Evolutionary conservation across 2,888 invertebrate species (phyloP).

Genomic region (Diploptera punctata): DNA sequence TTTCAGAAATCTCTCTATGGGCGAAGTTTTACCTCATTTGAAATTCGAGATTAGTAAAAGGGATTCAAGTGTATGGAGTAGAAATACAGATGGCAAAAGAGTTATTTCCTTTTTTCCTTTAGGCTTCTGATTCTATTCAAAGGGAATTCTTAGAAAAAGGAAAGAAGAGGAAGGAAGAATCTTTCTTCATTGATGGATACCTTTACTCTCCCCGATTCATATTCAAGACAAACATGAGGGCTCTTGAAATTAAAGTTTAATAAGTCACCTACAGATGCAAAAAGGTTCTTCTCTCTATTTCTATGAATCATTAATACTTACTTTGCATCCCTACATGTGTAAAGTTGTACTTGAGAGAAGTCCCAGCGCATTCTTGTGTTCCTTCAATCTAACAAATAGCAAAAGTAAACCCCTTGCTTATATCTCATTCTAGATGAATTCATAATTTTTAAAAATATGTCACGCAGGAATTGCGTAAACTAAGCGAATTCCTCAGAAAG

Average conservation of each 20-base stretch:
- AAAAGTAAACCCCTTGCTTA: too few species aligned
- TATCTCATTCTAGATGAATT: too few species aligned
- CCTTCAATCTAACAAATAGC: too few species aligned
- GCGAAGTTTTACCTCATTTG: not conserved
- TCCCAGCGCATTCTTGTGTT: too few species aligned
- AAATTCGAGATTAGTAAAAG: not conserved
- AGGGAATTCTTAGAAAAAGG: not conserved
- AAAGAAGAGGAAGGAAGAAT: not conserved
- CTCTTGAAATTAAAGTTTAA: slow-evolving; percentile 19
- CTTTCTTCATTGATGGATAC: not conserved
- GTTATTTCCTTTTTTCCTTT: too few species aligned
- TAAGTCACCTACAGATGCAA: not conserved
- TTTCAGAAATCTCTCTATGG: too few species aligned
- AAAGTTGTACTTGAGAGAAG: not conserved
- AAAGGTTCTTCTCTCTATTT: too few species aligned
- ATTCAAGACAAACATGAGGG: slow-evolving; percentile 13
- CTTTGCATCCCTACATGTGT: slow-evolving; percentile 1
- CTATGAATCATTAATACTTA: slow-evolving; percentile 12
- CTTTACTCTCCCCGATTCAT: slow-evolving; percentile 9
- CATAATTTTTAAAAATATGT: too few species aligned
- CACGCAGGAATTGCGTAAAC: too few species aligned
- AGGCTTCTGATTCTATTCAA: not conserved
- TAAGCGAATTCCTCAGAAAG: too few species aligned
- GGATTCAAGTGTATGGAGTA: not conserved
- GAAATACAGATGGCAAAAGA: not conserved